Conservation (phyloP, 2,888 invertebrate species). For the Callinectes sapidus region DNA sequence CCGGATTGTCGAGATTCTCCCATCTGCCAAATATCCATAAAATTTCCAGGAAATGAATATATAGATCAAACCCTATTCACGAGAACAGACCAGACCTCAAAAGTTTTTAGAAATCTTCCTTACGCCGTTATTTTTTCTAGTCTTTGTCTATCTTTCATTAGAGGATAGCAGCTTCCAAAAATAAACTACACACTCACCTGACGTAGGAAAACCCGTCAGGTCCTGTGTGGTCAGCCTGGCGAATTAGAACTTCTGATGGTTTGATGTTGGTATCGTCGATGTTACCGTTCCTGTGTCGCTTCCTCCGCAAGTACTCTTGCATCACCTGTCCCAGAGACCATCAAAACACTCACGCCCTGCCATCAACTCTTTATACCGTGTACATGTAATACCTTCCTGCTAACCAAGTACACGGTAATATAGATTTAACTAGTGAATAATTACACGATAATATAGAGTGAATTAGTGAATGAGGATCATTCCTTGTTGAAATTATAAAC, state of each 20-base stretch:
- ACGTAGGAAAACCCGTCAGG: background rate
- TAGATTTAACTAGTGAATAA: background rate
- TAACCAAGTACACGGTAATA: background rate
- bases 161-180: background rate
- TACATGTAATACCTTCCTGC: background rate
- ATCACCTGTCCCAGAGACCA: background rate
- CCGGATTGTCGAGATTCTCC: background rate
- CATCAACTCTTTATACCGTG: background rate
- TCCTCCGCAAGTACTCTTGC: background rate
- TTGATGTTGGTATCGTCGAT: background rate
- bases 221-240: slow-evolving; percentile 9
- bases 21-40: background rate
- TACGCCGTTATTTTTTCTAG: too few relatives aligned
- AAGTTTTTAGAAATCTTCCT: too few relatives aligned
- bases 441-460: background rate
- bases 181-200: background rate
- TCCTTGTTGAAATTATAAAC: background rate
- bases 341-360: background rate
- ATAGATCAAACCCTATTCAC: background rate
- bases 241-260: background rate
- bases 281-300: background rate
- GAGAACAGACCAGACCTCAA: too few relatives aligned
- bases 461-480: background rate
- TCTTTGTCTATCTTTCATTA: too few relatives aligned
- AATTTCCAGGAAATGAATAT: background rate